These are phyloP conservation scores for Xylota sylvarum DNA, from an alignment of 2,888 invertebrate species.

Conservation along the genomic window DNA sequence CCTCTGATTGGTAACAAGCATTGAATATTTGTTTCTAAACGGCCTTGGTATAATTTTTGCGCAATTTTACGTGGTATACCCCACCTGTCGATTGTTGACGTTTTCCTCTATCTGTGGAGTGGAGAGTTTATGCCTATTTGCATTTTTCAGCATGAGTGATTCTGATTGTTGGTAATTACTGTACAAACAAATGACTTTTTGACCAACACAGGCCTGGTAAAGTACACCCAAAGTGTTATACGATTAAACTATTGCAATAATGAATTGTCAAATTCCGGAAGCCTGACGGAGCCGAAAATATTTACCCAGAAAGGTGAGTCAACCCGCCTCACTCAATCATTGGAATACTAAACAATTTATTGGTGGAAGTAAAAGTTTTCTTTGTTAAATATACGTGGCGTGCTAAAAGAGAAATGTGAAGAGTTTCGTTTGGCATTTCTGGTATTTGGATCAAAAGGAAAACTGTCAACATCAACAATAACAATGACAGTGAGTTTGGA, in stretches of 20 bases:
- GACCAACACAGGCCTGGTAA: constrained; percentile 5
- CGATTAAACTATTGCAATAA: constrained; percentile 18
- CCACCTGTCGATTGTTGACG: constrained; percentile 43
- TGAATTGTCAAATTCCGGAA: constrained; percentile 58
- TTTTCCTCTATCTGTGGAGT: constrained; percentile 3
- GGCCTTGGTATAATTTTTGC: constrained; percentile 53
- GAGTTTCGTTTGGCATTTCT: constrained; percentile 27
- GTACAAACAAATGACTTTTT: constrained; percentile 36
- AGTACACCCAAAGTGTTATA: constrained; percentile 17
- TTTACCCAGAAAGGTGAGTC: constrained; percentile 21
- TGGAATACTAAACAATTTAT: constrained; percentile 20
- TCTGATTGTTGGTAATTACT: constrained; percentile 27
- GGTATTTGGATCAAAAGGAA: constrained; percentile 11
- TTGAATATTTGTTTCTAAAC: neutral
- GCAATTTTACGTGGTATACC: constrained; percentile 11
- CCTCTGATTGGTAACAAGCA: constrained; percentile 10
- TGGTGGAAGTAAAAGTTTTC: constrained; percentile 39
- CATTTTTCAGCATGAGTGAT: constrained; percentile 8
- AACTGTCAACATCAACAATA: constrained; percentile 47
- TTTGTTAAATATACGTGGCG: neutral
- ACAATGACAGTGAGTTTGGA: neutral
- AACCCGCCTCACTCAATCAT: constrained; percentile 3
- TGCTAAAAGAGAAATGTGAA: constrained; percentile 49
- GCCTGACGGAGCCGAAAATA: constrained; percentile 11
- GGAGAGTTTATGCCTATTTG: neutral